Evolutionary conservation across 1,140 invertebrate genomes (phyloP).

Genomic region (Drosophila mayri): DNA sequence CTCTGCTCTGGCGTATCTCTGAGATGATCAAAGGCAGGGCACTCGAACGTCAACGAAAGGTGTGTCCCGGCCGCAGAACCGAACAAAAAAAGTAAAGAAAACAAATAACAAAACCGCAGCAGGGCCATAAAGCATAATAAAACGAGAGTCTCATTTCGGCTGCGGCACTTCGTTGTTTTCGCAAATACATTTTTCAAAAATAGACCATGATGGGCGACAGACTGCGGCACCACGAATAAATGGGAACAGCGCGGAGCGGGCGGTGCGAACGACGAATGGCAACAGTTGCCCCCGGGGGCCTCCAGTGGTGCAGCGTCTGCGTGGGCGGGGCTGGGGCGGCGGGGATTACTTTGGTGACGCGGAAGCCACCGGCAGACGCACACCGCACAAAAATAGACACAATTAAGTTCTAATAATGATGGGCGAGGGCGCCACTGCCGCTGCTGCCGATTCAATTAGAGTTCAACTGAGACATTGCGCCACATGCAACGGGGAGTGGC

Average conservation of each 20-base stretch:
- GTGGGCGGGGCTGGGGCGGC: constrained; percentile 29
- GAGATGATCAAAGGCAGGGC: constrained; percentile 60
- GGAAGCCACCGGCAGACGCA: constrained; percentile 63
- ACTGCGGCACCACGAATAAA: constrained; percentile 57
- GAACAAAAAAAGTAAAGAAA: constrained; percentile 12
- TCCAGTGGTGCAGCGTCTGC: constrained; percentile 14
- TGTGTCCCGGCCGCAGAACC: constrained; percentile 41
- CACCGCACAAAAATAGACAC: constrained; percentile 76
- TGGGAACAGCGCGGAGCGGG: constrained; percentile 34
- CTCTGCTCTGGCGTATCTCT: constrained; percentile 28
- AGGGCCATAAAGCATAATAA: constrained; percentile 69
- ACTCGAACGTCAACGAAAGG: constrained; percentile 31
- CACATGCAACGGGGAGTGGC: constrained; percentile 57
- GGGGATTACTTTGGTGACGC: constrained; percentile 57
- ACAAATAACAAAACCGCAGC: constrained; percentile 46
- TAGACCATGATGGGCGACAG: constrained; percentile 74
- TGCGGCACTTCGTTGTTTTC: constrained; percentile 65
- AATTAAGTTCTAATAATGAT: constrained; percentile 80
- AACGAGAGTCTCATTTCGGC: constrained; percentile 66
- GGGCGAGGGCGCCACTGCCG: constrained; percentile 36
- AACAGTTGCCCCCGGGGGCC: constrained; percentile 30
- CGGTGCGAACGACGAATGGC: constrained; percentile 29
- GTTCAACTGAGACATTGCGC: constrained; percentile 59
- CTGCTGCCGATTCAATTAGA: constrained; percentile 73
- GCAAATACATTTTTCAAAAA: constrained; percentile 77